Evolutionary conservation across 2,888 invertebrate species (phyloP), one percentile per base, ranked within the genome.

Genomic region (Epistrophella euchroma): DNA sequence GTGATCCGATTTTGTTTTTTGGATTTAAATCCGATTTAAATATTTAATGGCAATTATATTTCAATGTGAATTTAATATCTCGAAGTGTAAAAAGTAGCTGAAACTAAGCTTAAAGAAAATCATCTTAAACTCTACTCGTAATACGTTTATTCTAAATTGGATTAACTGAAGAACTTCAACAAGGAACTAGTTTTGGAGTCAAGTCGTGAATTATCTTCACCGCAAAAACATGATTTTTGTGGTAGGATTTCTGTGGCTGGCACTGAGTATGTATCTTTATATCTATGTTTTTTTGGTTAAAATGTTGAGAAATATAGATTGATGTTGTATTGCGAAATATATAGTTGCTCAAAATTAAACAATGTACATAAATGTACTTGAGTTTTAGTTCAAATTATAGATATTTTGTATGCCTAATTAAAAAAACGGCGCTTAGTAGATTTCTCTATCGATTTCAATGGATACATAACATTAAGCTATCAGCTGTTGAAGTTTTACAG

Each of bases 191-290:
- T 60, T 75, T 22, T 17, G 15, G 25, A 52, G 10, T 28, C 4
- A 4, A 52, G 66, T 72, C 43, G 66, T 47, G 66, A 75, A 76
- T 72, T 66, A 62, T 56, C 22, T 68, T 45, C 68, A 85, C 80
- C 76, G 72, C 85, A 76, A 56, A 72, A 45, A 64, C 50, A 85
- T 80, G 81, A 66, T 80, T 81, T 76, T 85, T 85, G 80, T 76
- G 85, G 81, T 80, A 62, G 85, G 81, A 85, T 85, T 77, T 50
- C 43, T 85, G 76, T 85, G 80, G 80, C 73, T 85, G 17, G 47
- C 68, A 25, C 50, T 85, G 55, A 81, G 85, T 85, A 85, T 66
- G 85, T 85, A 56, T n/a, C 15, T 47, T 5, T 32, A 45, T 37
- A 19, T 19, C 9, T 56, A 22, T 28, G n/a, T n/a, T n/a, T 64